Conservation (phyloP, 1,140 invertebrate species). For the Drosophila lacteicornis region DNA sequence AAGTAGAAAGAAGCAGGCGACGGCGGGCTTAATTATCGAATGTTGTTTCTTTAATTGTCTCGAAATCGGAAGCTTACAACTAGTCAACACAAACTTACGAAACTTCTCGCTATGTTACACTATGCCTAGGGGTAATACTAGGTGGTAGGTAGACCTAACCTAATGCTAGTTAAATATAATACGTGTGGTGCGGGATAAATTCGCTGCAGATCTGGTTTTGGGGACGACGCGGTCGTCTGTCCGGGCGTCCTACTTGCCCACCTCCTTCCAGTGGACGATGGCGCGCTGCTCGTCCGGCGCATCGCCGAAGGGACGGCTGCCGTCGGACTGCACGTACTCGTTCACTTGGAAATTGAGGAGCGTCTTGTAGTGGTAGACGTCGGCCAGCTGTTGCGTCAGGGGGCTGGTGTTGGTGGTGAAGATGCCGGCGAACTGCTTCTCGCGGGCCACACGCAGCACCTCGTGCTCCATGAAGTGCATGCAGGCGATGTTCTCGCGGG, state of each 20-base stretch:
- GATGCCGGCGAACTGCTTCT: conserved; percentile 89
- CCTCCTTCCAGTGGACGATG: conserved; percentile 90
- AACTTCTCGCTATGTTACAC: conserved; percentile 57
- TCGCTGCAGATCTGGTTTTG: conserved; percentile 51
- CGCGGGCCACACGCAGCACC: conserved; percentile 88
- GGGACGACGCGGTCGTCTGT: no score
- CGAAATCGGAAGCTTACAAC: conserved; percentile 69
- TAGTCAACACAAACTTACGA: conserved; percentile 77
- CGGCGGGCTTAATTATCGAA: conserved; percentile 32
- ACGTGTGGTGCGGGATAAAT: conserved; percentile 71
- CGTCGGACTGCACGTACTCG: conserved; percentile 89
- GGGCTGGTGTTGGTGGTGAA: conserved; percentile 95
- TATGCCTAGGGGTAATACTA: conserved; percentile 76
- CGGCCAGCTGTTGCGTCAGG: conserved; percentile 92
- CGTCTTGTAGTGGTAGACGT: conserved; percentile 92
- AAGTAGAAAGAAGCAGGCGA: conserved; percentile 13
- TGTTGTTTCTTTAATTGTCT: conserved; percentile 72
- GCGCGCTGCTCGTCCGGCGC: conserved; percentile 91
- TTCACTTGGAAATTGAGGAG: conserved; percentile 93
- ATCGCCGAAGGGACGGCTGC: conserved; percentile 89
- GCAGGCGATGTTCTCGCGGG: conserved; percentile 91
- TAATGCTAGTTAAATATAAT: conserved; percentile 65
- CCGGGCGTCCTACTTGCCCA: conserved; percentile 49
- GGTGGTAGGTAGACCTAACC: conserved; percentile 32
- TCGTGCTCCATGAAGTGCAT: conserved; percentile 92